Evolutionary conservation across 2,113 vertebrate genomes (phyloP), one percentile per base, ranked within the genome.

Genomic region (Austrofundulus limnaeus): DNA sequence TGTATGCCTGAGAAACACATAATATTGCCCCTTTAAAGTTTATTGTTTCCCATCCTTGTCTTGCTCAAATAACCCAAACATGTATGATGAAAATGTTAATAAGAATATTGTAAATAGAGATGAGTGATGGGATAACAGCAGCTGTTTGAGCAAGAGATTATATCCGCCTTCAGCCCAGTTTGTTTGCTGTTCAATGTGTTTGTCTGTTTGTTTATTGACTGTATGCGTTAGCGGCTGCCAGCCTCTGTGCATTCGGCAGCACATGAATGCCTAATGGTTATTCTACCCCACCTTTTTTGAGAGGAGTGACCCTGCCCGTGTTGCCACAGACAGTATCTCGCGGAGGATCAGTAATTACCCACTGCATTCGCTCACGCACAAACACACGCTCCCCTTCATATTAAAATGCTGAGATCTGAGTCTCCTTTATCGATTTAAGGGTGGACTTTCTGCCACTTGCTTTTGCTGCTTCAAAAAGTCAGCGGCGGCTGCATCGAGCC

Each of bases 231-330:
- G 75, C 51, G 57, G 66, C 72, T 80, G 75, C 64, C 82, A 75
- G 82, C 59, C 66, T 72, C 55, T 82, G 82, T 70, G 65, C 69
- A 65, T 82, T 79, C 83, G 75, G 66, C 77, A 74, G 78, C 64
- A 55, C 77, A 85, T 89, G 86, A 90, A 88, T 88, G 85, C 84
- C 83, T 88, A 86, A 90, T 87, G 83, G 83, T 86, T 83, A 90
- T 82, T 68, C 70, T 84, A 83, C 43, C 74, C 80, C 66, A 70
- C 77, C 77, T 77, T 80, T n/a, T 84, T 81, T 84, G 69, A 87
- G 76, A 78, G 75, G 70, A 85, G 75, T 74, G 80, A 82, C 85
- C 83, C 79, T 58, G 23, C 70, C 54, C 72, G 70, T 31, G 39
- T 34, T 68, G 72, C 72, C 75, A 72, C 69, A 72, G 66, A 77